A percentile compares a stretch with the other conserved stretches of the same genome.
Evolutionary conservation across 2,113 vertebrate genomes (phyloP).

Genomic region (Marmota flaviventris): DNA sequence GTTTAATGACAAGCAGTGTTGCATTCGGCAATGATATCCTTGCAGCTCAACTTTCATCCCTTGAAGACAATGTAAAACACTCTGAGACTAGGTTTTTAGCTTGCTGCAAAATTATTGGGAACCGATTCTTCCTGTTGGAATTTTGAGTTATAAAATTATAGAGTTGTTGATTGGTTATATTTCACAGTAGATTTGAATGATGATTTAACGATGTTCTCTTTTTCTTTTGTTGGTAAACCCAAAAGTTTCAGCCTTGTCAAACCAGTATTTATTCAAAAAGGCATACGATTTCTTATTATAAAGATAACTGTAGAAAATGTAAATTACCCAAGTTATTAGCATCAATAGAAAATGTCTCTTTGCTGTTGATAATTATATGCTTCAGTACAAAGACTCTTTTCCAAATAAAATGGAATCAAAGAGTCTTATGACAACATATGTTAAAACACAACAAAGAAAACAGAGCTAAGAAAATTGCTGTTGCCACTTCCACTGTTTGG

Average conservation of each 20-base stretch:
- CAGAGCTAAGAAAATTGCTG: conserved; percentile 37
- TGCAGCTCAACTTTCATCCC: background rate
- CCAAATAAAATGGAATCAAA: conserved; percentile 53
- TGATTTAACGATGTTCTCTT: background rate
- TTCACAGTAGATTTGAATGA: conserved; percentile 36
- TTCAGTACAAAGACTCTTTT: conserved; percentile 50
- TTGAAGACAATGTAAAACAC: background rate
- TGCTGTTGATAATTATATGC: conserved; percentile 54
- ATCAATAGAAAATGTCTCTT: conserved; percentile 51
- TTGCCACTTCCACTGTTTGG: conserved; percentile 63
- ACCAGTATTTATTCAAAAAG: background rate
- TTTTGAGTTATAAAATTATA: background rate
- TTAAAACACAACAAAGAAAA: conserved; percentile 52
- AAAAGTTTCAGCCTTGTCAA: conserved; percentile 60
- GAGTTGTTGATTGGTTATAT: conserved; percentile 40
- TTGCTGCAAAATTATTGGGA: background rate
- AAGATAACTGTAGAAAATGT: background rate
- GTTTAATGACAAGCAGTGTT: background rate
- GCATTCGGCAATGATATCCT: background rate
- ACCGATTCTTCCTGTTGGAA: background rate
- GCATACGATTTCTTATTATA: background rate
- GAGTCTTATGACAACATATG: background rate
- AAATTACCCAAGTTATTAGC: conserved; percentile 50
- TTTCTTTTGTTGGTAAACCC: background rate
- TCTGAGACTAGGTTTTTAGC: background rate